These are phyloP conservation scores for Camptogramma bilineatum DNA, from an alignment of 2,888 invertebrate species.

Conservation along the genomic window DNA sequence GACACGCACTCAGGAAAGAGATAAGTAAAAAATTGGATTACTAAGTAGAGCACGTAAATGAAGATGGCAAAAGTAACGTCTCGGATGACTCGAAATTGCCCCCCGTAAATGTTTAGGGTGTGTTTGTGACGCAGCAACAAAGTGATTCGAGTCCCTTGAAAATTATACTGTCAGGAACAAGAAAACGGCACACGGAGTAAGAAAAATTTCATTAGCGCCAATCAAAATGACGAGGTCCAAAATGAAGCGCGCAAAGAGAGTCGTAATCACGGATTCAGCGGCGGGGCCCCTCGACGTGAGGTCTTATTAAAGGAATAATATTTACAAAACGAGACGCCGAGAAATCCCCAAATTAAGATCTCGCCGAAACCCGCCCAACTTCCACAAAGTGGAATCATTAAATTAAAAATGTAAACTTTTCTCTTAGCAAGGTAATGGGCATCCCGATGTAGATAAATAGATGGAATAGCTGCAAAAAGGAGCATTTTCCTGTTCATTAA, in stretches of 20 bases:
- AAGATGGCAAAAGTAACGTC: conserved; percentile 75
- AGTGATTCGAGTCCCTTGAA: conserved; percentile 72
- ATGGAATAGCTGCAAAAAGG: conserved; percentile 86
- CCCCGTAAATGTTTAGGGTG: conserved; percentile 76
- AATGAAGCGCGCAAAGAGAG: conserved; percentile 84
- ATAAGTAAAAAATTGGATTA: conserved; percentile 83
- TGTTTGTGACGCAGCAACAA: conserved; percentile 71
- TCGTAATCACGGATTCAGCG: conserved; percentile 84
- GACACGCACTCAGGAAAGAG: conserved; percentile 79
- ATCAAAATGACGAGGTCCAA: conserved; percentile 85
- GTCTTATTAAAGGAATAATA: conserved; percentile 86
- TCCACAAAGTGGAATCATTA: conserved; percentile 87
- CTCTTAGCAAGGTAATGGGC: conserved; percentile 87
- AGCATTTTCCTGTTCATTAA: conserved; percentile 87
- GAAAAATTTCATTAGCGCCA: conserved; percentile 86
- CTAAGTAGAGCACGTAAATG: conserved; percentile 81
- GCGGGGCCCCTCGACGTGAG: conserved; percentile 83
- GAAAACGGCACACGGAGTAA: conserved; percentile 78
- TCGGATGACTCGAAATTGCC: conserved; percentile 72
- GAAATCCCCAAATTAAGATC: conserved; percentile 86
- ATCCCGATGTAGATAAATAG: conserved; percentile 86
- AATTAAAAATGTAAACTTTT: conserved; percentile 87
- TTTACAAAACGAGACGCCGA: conserved; percentile 86
- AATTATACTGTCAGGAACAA: conserved; percentile 84
- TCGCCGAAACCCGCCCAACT: conserved; percentile 85